Conservation (phyloP, 2,113 vertebrate species). For the Ancistrus triradiatus region DNA sequence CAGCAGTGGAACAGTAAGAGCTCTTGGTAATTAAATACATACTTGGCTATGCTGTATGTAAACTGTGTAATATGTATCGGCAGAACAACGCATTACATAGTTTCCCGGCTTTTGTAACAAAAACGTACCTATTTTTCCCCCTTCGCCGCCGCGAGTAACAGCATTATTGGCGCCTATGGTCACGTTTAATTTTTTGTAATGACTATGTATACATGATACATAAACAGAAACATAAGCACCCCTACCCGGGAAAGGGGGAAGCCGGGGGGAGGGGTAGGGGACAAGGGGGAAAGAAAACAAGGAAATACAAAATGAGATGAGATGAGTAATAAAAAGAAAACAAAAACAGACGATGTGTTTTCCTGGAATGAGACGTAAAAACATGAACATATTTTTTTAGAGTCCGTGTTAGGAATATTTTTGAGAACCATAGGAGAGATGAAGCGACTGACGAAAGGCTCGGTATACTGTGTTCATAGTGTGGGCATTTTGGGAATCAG, state of each 20-base stretch:
- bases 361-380: slow-evolving; percentile 18
- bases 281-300: too few species aligned
- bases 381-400: slow-evolving; percentile 18
- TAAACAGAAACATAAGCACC: slow-evolving; percentile 20
- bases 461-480: slow-evolving; percentile 51
- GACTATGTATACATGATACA: background rate
- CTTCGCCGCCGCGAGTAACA: too few species aligned
- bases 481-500: slow-evolving; percentile 83
- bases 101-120: slow-evolving; percentile 21
- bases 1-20: slow-evolving; percentile 52
- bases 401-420: slow-evolving; percentile 18
- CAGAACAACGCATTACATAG: slow-evolving; percentile 35
- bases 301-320: slow-evolving; percentile 20
- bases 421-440: slow-evolving; percentile 11
- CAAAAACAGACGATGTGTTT: too few species aligned
- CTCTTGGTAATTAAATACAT: slow-evolving; percentile 29
- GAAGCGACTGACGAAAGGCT: slow-evolving; percentile 4
- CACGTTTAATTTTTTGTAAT: background rate
- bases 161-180: slow-evolving; percentile 15
- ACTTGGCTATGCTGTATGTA: slow-evolving; percentile 8
- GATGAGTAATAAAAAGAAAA: slow-evolving; percentile 29
- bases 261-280: too few species aligned
- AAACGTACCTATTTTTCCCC: slow-evolving; percentile 30
- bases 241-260: too few species aligned
- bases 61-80: slow-evolving; percentile 32